phyloP scores from a whole-genome alignment of 2,797 vertebrate species.

The Luscinia megarhynchos region DNA sequence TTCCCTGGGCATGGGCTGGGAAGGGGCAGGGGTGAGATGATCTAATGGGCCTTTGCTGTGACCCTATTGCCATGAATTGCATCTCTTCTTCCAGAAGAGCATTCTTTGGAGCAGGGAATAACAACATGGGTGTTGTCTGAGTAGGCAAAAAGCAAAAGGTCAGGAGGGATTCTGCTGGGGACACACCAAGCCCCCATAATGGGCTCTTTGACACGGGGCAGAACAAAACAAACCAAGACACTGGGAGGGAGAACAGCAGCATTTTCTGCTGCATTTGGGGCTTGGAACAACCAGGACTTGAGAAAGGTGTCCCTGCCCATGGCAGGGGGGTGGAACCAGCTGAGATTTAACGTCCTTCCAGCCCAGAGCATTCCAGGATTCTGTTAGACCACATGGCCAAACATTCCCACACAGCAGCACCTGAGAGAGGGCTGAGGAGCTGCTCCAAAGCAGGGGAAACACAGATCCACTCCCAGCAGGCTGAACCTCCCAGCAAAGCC shows the following conservation, averaged over 20 bases:
- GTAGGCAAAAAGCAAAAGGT: neutral
- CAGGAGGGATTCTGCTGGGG: neutral
- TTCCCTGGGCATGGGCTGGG: neutral
- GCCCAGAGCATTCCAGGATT: neutral
- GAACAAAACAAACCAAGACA: neutral
- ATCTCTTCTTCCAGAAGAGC: neutral
- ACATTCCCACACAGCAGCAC: fast-evolving
- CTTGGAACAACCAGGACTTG: neutral
- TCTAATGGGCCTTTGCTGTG: neutral
- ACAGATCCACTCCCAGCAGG: neutral
- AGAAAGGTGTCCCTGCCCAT: neutral
- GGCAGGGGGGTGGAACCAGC: neutral
- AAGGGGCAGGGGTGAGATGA: neutral
- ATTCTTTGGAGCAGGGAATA: neutral
- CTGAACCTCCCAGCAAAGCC: neutral
- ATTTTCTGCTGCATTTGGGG: neutral
- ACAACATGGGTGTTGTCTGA: conserved; percentile 1
- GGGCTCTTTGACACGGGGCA: neutral
- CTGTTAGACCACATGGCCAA: fast-evolving
- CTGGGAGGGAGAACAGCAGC: neutral
- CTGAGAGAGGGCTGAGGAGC: neutral
- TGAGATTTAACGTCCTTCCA: neutral
- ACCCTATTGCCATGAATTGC: neutral
- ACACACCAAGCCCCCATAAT: neutral
- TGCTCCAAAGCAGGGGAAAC: neutral